Evolutionary conservation across 53 echinoderm and acorn worm species (phyloP), one percentile per base, ranked within the genome.

Genomic region (Actinopyga echinites): DNA sequence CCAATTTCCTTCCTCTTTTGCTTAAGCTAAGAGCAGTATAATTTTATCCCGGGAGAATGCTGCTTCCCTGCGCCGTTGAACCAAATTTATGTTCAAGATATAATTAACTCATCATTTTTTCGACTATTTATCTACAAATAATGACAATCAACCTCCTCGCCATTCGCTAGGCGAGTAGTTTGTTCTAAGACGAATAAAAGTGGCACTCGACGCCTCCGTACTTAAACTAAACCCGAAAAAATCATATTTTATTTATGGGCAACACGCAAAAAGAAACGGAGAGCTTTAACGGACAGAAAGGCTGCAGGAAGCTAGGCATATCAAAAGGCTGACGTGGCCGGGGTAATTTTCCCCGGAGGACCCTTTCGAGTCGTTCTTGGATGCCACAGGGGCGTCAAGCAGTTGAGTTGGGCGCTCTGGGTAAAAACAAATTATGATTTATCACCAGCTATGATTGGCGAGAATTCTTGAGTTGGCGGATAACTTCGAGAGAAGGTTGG

Each of bases 21-120:
- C 15, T 17, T 49, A 5, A 49, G 49, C 49, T 49, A 49, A 49
- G 49, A 49, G 49, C 49, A 49, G 49, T 49, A 49, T 49, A 49
- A 49, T 6, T 49, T 6, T 49, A 15, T 49, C 49, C 49, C 49
- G 3, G 49, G 49, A 49, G 49, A 49, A 49, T 49, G 17, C 17
- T 15, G 13, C 49, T 49, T 49, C 49, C 44, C 42, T 71, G 71
- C 71, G 71, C 71, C 71, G 44, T 44, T 23, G 42, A 71, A 42
- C 71, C 40, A 71, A 42, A 71, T 71, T 71, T 71, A 71, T 71
- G 71, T 71, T 42, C 42, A 40, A 26, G 71, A 71, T 71, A 71
- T 71, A 71, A 71, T 71, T 71, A 71, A 71, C 71, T 71, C 71
- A 71, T 71, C 40, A 71, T 71, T 71, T 40, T 28, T 40, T 42